Evolutionary conservation across 1,140 invertebrate genomes (phyloP).

Genomic region (Drosophila tsacasi): DNA sequence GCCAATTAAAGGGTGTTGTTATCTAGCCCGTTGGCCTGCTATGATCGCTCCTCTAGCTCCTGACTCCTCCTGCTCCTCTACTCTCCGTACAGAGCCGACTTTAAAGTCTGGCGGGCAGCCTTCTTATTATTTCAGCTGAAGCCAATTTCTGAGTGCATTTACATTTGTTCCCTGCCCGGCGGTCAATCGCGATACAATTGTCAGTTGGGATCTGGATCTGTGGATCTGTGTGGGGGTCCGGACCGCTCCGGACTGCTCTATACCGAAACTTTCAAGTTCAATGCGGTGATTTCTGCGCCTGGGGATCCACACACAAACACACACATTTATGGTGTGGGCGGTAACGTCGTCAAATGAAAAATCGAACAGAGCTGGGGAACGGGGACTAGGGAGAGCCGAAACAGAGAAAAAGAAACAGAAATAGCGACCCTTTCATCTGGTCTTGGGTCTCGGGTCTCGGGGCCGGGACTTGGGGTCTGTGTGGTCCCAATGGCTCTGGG

Average conservation of each 20-base stretch:
- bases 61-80: background rate
- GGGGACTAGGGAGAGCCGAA: slow-evolving; percentile 5
- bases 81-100: background rate
- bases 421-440: slow-evolving; percentile 61
- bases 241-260: background rate
- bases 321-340: slow-evolving; percentile 72
- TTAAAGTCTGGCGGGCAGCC: slow-evolving; percentile 23
- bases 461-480: slow-evolving; percentile 24
- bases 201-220: slow-evolving; percentile 56
- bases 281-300: slow-evolving; percentile 72
- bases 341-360: slow-evolving; percentile 79
- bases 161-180: slow-evolving; percentile 59
- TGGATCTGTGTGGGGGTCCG: slow-evolving; percentile 35
- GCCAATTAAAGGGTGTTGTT: slow-evolving; percentile 76
- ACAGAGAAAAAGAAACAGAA: slow-evolving; percentile 33
- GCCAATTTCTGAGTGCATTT: slow-evolving; percentile 45
- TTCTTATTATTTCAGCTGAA: slow-evolving; percentile 56
- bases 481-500: slow-evolving; percentile 47
- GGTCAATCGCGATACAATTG: slow-evolving; percentile 81
- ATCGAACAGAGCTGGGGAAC: slow-evolving; percentile 51
- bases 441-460: slow-evolving; percentile 8
- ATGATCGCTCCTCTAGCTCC: slow-evolving; percentile 10
- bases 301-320: slow-evolving; percentile 41
- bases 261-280: slow-evolving; percentile 68
- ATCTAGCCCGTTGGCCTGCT: slow-evolving; percentile 17